Conservation (phyloP, 1,140 invertebrate species). For the Trichonephila clavata region DNA sequence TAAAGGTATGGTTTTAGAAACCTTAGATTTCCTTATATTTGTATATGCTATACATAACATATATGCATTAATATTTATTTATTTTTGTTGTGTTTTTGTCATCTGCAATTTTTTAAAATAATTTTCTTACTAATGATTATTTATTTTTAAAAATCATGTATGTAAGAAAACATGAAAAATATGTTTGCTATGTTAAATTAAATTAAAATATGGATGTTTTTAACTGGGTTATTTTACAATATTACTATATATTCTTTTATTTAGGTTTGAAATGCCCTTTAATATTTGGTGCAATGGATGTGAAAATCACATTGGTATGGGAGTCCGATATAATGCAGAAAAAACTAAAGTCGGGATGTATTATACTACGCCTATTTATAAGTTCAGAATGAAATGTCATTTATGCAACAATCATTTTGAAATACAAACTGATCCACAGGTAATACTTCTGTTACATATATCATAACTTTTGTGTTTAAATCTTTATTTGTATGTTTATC, state of each 20-base stretch:
- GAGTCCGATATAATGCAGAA: conserved; percentile 99
- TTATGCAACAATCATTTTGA: conserved; percentile 98
- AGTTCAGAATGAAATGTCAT: conserved; percentile 99
- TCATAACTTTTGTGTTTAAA: background rate
- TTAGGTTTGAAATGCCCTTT: conserved; percentile 99
- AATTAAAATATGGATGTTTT: too few species aligned
- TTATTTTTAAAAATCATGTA: too few species aligned
- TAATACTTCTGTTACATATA: conserved; percentile 82
- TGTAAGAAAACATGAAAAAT: too few species aligned
- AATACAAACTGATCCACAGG: conserved; percentile 98
- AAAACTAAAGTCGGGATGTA: conserved; percentile 99
- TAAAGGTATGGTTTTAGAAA: too few species aligned
- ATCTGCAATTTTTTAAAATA: too few species aligned
- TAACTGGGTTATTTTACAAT: too few species aligned
- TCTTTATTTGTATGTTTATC: background rate
- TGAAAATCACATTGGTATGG: conserved; percentile 99
- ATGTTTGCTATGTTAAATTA: too few species aligned
- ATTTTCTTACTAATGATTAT: too few species aligned
- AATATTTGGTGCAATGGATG: conserved; percentile 99
- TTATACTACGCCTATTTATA: conserved; percentile 97
- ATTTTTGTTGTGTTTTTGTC: too few species aligned
- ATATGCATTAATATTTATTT: too few species aligned
- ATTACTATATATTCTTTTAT: conserved; percentile 47
- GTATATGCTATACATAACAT: too few species aligned
- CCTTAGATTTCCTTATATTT: too few species aligned